Percentiles rank a stretch among this genome's conserved stretches.
Evolutionary conservation across 2,888 invertebrate genomes (phyloP).

Genomic region (Oscheius myriophilus): DNA sequence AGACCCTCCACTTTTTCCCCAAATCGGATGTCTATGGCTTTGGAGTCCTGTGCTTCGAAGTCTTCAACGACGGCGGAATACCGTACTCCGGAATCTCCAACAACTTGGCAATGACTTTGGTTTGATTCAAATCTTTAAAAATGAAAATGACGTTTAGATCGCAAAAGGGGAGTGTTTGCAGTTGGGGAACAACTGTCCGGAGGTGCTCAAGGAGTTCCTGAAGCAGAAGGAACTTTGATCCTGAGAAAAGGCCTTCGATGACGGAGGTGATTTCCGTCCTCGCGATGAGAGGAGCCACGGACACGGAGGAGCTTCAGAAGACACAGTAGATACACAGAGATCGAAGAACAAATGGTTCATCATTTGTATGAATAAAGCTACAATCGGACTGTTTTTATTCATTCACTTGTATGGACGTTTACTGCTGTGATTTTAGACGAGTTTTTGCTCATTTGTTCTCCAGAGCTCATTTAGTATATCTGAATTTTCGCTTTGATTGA

Average conservation of each 20-base stretch:
- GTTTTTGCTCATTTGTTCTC: too few relatives aligned
- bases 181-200: constrained; percentile 25
- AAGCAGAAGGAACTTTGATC: neutral
- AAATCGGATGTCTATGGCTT: constrained; percentile 46
- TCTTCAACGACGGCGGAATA: constrained; percentile 22
- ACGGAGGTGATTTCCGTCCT: constrained; percentile 9
- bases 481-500: too few relatives aligned
- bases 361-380: too few relatives aligned
- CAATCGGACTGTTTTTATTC: too few relatives aligned
- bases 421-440: too few relatives aligned
- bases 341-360: too few relatives aligned
- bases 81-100: constrained; percentile 1
- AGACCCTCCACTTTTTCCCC: constrained; percentile 28
- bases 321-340: neutral
- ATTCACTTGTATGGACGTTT: too few relatives aligned
- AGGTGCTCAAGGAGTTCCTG: constrained; percentile 13
- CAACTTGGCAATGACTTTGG: neutral
- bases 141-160: neutral
- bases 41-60: constrained; percentile 44
- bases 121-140: neutral
- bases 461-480: too few relatives aligned
- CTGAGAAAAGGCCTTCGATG: neutral
- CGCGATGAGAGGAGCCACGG: neutral
- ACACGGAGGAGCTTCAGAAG: neutral
- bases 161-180: constrained; percentile 3